Conservation (phyloP, 2,797 vertebrate genomes). For the Lindbergichthys nudifrons region DNA sequence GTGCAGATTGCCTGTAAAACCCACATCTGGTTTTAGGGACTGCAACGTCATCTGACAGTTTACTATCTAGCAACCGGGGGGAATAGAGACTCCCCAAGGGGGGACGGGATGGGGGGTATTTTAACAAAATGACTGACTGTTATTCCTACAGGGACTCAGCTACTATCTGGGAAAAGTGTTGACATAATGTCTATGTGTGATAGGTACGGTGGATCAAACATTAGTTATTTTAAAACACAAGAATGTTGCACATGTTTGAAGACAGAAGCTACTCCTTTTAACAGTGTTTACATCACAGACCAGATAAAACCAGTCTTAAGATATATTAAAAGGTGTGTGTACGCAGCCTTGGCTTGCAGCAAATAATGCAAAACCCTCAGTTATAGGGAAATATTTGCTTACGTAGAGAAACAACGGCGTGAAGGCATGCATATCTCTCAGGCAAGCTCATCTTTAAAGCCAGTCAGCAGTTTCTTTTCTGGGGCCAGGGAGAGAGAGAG, state of each 20-base stretch:
- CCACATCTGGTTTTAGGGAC: slow-evolving; percentile 32
- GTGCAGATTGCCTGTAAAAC: slow-evolving; percentile 9
- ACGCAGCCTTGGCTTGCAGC: slow-evolving; percentile 16
- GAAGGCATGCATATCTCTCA: slow-evolving; percentile 44
- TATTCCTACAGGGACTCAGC: slow-evolving; percentile 49
- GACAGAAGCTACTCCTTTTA: neutral
- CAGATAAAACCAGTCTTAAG: no score
- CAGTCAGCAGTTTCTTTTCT: slow-evolving; percentile 68
- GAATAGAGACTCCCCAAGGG: neutral
- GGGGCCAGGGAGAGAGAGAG: slow-evolving; percentile 10
- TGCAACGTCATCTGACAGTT: slow-evolving; percentile 28
- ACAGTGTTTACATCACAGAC: neutral
- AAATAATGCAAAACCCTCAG: slow-evolving; percentile 41
- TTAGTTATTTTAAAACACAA: no score
- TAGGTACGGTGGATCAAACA: slow-evolving; percentile 48
- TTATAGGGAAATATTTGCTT: slow-evolving; percentile 63
- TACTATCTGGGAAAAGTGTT: slow-evolving; percentile 36
- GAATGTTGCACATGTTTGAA: no score
- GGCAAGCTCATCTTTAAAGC: slow-evolving; percentile 67
- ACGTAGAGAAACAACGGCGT: slow-evolving; percentile 37
- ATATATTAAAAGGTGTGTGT: slow-evolving; percentile 25
- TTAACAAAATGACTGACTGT: slow-evolving; percentile 45
- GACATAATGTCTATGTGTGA: slow-evolving; percentile 23
- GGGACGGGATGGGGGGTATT: slow-evolving; percentile 2
- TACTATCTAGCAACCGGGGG: slow-evolving; percentile 3